phyloP scores from a whole-genome alignment of 2,888 invertebrate species.

The Agrilus mali region DNA sequence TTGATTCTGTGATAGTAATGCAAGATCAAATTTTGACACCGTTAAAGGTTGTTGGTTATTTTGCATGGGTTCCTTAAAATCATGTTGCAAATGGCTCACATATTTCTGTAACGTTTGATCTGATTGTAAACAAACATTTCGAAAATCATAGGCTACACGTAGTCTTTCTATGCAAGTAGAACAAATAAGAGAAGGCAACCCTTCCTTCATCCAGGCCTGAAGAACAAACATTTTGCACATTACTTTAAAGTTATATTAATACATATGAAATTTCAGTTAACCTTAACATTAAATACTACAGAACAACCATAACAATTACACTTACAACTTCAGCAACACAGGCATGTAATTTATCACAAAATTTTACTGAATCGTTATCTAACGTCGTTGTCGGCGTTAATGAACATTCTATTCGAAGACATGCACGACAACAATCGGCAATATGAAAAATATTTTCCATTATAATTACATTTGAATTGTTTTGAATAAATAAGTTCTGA shows the following conservation, averaged over 20 bases:
- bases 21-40: conserved; percentile 25
- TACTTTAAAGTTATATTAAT: conserved; percentile 1
- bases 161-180: conserved; percentile 26
- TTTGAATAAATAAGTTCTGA: conserved; percentile 16
- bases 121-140: conserved; percentile 26
- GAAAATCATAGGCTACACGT: conserved; percentile 28
- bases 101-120: conserved; percentile 25
- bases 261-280: background rate
- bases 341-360: conserved; percentile 26
- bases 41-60: conserved; percentile 14
- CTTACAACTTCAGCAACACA: conserved; percentile 31
- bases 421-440: conserved; percentile 28
- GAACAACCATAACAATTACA: conserved; percentile 5
- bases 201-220: conserved; percentile 28
- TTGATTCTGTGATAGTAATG: conserved; percentile 14
- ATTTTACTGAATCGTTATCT: conserved; percentile 28
- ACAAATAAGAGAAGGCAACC: conserved; percentile 27
- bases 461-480: conserved; percentile 17
- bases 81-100: conserved; percentile 20
- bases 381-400: conserved; percentile 25
- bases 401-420: conserved; percentile 28
- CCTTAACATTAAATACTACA: background rate
- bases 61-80: conserved; percentile 12
- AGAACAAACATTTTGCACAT: conserved; percentile 5
- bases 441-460: conserved; percentile 23